phyloP scores from a whole-genome alignment of 2,113 vertebrate species.

The Pseudolaguvia tuberculata region DNA sequence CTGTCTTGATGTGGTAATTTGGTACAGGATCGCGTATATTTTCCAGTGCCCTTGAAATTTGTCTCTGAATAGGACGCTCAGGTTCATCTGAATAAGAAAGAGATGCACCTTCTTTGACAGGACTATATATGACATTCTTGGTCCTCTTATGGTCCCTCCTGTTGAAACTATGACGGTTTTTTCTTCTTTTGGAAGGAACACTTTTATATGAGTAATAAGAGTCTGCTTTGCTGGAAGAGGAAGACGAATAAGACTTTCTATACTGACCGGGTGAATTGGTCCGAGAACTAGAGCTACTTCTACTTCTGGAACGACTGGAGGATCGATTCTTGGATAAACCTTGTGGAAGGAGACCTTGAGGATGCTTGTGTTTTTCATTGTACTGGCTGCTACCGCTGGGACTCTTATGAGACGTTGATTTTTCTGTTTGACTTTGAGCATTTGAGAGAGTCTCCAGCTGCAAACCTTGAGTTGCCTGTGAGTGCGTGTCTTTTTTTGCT shows the following conservation, averaged over 20 bases:
- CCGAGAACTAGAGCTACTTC: slow-evolving; percentile 73
- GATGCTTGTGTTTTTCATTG: slow-evolving; percentile 64
- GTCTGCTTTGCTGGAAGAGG: slow-evolving; percentile 71
- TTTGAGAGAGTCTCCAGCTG: slow-evolving; percentile 61
- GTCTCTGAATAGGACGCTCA: slow-evolving; percentile 47
- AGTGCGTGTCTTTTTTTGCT: slow-evolving; percentile 68
- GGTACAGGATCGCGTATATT: slow-evolving; percentile 16
- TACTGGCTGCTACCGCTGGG: slow-evolving; percentile 59
- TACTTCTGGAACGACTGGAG: slow-evolving; percentile 75
- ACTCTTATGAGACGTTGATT: slow-evolving; percentile 64
- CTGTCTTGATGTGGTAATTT: not conserved
- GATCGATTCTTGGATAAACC: slow-evolving; percentile 79
- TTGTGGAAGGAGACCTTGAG: slow-evolving; percentile 65
- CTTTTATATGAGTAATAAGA: slow-evolving; percentile 72
- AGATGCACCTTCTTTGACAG: slow-evolving; percentile 38
- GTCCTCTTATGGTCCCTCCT: slow-evolving; percentile 66
- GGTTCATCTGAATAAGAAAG: slow-evolving; percentile 46
- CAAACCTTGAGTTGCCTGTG: slow-evolving; percentile 52
- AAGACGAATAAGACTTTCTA: slow-evolving; percentile 64
- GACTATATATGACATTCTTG: slow-evolving; percentile 47
- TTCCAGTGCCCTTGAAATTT: slow-evolving; percentile 48
- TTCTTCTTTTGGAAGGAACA: slow-evolving; percentile 61
- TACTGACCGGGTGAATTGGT: slow-evolving; percentile 68
- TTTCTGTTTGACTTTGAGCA: slow-evolving; percentile 54
- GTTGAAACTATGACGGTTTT: slow-evolving; percentile 59